Evolutionary conservation across 2,888 invertebrate genomes (phyloP).

Genomic region (Rhyacophila evoluta): DNA sequence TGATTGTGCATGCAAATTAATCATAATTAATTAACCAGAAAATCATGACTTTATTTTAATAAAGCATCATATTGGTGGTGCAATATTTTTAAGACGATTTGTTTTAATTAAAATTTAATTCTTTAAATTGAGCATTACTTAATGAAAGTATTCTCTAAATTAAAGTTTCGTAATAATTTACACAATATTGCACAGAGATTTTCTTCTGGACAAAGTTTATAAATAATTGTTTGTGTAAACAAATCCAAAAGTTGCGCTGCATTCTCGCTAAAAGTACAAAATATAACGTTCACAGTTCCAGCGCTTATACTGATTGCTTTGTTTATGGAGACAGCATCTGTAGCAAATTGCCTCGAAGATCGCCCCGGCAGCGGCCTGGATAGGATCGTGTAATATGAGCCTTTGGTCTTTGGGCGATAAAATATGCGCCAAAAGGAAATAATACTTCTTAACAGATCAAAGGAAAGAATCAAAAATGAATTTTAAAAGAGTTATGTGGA

Average conservation of each 20-base stretch:
- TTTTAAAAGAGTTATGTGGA: neutral
- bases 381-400: neutral
- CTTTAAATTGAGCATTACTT: too few species aligned
- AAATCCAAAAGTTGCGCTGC: neutral
- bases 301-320: slow-evolving; percentile 28
- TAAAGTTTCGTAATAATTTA: neutral
- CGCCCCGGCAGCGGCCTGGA: neutral
- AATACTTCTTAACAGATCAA: neutral
- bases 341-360: slow-evolving; percentile 26
- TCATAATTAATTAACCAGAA: too few species aligned
- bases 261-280: neutral
- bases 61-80: too few species aligned
- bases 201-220: neutral
- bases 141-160: too few species aligned
- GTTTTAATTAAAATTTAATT: too few species aligned
- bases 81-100: too few species aligned
- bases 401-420: neutral
- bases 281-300: neutral
- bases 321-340: slow-evolving; percentile 36
- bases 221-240: neutral
- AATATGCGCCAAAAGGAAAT: neutral
- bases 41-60: too few species aligned
- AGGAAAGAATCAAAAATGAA: slow-evolving; percentile 2
- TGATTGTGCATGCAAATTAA: too few species aligned
- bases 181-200: neutral